Conservation (phyloP, 1,140 invertebrate species). For the Heterodera carotae region DNA sequence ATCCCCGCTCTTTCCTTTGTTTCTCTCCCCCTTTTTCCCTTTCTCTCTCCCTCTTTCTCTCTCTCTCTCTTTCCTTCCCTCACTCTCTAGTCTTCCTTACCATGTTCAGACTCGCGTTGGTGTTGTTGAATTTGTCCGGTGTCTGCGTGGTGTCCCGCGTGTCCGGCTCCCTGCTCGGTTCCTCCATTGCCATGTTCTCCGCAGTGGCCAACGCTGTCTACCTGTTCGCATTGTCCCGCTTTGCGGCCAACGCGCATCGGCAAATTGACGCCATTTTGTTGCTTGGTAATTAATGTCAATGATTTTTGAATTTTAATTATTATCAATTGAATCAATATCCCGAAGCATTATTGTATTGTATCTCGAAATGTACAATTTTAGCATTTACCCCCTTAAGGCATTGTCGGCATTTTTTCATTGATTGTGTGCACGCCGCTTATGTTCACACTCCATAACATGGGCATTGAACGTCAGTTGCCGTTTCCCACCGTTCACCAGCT, state of each 20-base stretch:
- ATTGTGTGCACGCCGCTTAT: constrained; percentile 51
- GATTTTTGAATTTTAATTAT: not conserved
- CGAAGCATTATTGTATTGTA: too few relatives aligned
- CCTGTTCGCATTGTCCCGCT: constrained; percentile 37
- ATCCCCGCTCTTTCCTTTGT: too few relatives aligned
- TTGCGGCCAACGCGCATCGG: constrained; percentile 31
- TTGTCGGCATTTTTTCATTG: constrained; percentile 51
- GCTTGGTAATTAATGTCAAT: constrained; percentile 40
- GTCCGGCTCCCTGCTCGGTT: constrained; percentile 43
- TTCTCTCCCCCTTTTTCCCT: too few relatives aligned
- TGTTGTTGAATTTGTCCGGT: constrained; percentile 36
- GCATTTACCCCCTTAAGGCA: constrained; percentile 34
- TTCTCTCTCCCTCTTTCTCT: not conserved
- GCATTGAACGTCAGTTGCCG: constrained; percentile 48
- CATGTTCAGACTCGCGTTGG: constrained; percentile 14
- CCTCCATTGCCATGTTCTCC: constrained; percentile 43
- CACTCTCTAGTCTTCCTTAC: not conserved
- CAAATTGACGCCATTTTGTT: constrained; percentile 44
- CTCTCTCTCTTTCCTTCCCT: not conserved
- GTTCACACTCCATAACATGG: constrained; percentile 38
- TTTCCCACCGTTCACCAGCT: constrained; percentile 39
- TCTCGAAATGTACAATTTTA: too few relatives aligned
- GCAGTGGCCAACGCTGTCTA: constrained; percentile 50
- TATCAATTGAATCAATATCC: too few relatives aligned
- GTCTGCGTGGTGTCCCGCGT: constrained; percentile 42